phyloP scores from a whole-genome alignment of 2,797 vertebrate genomes.

The Syndactyla subalaris region DNA sequence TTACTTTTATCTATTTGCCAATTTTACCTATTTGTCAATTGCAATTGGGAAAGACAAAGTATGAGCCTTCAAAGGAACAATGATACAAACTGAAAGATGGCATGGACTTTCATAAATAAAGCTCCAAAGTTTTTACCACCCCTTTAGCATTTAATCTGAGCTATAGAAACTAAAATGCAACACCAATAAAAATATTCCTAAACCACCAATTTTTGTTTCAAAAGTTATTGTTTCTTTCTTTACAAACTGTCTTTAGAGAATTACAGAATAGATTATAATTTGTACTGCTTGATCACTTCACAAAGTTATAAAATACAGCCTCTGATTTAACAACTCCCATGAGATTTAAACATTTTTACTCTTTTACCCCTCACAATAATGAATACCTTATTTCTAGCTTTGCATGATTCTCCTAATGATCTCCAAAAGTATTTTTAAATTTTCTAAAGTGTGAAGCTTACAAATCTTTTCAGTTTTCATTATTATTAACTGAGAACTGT shows the following conservation, averaged over 20 bases:
- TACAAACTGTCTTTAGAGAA: neutral
- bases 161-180: neutral
- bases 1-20: conserved; percentile 13
- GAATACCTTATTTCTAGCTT: neutral
- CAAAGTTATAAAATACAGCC: neutral
- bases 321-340: neutral
- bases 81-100: neutral
- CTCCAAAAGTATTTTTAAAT: neutral
- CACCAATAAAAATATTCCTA: neutral
- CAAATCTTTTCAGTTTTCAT: neutral
- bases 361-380: neutral
- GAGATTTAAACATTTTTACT: neutral
- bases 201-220: neutral
- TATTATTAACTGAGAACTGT: neutral
- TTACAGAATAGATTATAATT: neutral
- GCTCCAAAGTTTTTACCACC: neutral
- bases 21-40: neutral
- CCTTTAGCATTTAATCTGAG: neutral
- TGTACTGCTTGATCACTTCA: neutral
- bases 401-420: neutral
- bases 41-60: neutral
- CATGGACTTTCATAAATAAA: neutral
- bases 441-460: neutral
- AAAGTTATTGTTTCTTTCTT: neutral
- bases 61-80: neutral